Evolutionary conservation across 2,888 invertebrate genomes (phyloP), one percentile per base, ranked within the genome.

Genomic region (Geotrupes spiniger): DNA sequence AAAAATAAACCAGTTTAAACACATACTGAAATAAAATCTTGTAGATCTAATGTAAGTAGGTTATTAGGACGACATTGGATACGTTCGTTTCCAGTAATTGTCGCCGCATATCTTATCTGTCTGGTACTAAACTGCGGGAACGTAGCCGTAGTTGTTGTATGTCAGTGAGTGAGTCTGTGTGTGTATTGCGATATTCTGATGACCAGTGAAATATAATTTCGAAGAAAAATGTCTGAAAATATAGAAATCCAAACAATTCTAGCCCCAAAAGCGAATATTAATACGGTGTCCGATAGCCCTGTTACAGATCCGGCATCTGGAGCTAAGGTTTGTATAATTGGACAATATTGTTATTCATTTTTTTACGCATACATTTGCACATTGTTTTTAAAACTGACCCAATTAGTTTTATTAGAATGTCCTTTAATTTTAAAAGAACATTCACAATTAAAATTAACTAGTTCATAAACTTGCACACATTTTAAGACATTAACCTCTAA

Each of bases 241-340:
- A 67, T 71, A 52, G 73, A 72, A 65, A 71, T 72, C 45, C 65
- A 69, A 55, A 65, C 68, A 47, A 70, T 72, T 58, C 63, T 70
- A 49, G 69, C 66, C 28, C 70, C 69, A 52, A 71, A 71, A 54
- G 54, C 64, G 52, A 75, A 76, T 67, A 67, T 76, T 57, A 79
- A 78, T 59, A 75, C 82, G 42, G 79, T 86, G 6, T 81, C 80
- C 59, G 87, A 87, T 71, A 84, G 83, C 63, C 88, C 88, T 46
- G 82, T 87, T 58, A 87, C 87, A 29, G 87, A 87, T 71, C 87
- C 87, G 49, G 87, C 87, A 36, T 85, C 85, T 52, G 72, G 72
- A 42, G 74, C 71, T 33, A 81, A 81, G 78, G 81, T 79, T 66
- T 59, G 63, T 64, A 42, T 29, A 27, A 44, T 41, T 36, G n/a